Conservation (phyloP, 2,113 vertebrate species). For the Siphamia tubifer region DNA sequence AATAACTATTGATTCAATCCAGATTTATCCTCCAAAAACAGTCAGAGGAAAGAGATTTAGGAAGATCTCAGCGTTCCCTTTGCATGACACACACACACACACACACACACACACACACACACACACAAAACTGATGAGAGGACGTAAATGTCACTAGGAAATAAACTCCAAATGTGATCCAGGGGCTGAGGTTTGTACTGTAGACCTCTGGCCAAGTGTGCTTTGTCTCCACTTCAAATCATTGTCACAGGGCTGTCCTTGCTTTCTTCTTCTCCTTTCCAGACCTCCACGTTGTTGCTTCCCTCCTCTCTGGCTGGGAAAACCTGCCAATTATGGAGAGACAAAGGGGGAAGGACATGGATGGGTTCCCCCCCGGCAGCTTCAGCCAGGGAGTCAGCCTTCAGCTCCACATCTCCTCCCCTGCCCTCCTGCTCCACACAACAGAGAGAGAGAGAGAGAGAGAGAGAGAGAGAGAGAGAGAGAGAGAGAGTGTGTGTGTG, state of each 20-base stretch:
- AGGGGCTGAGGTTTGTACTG: neutral
- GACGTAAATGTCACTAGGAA: slow-evolving; percentile 10
- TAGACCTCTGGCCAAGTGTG: slow-evolving; percentile 7
- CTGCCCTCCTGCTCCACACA: slow-evolving; percentile 39
- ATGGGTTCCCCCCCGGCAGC: slow-evolving; percentile 50
- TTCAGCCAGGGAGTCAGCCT: slow-evolving; percentile 48
- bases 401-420: slow-evolving; percentile 46
- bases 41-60: neutral
- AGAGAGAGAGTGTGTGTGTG: no score
- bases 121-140: slow-evolving; percentile 14
- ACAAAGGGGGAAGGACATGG: slow-evolving; percentile 63
- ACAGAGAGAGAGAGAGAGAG: no score
- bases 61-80: neutral
- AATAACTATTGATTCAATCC: neutral
- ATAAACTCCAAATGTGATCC: slow-evolving; percentile 17
- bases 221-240: slow-evolving; percentile 61
- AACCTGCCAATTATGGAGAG: slow-evolving; percentile 52
- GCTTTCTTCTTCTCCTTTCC: slow-evolving; percentile 7
- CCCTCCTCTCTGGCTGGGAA: slow-evolving; percentile 45
- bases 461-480: no score
- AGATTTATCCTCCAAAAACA: neutral
- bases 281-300: slow-evolving; percentile 24
- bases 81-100: slow-evolving; percentile 12
- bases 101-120: neutral
- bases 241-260: slow-evolving; percentile 50